Evolutionary conservation across 2,797 vertebrate species (phyloP).

Genomic region (Diplodus puntazzo): DNA sequence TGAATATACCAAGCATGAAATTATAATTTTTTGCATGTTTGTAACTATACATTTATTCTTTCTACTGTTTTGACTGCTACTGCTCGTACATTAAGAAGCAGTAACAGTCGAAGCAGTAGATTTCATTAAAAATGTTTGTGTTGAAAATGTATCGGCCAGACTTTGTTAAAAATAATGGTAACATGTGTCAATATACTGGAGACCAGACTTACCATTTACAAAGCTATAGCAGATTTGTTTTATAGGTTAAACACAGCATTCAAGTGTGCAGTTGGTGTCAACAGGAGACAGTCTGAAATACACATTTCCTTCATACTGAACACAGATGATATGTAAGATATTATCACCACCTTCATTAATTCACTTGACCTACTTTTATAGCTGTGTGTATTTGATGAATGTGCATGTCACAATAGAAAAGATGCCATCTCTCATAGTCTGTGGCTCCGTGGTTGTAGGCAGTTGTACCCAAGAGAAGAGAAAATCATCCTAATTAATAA

Average conservation of each 20-base stretch:
- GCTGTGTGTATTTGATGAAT: constrained; percentile 2
- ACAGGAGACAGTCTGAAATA: neutral
- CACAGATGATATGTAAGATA: neutral
- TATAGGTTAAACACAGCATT: neutral
- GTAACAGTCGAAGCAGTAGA: neutral
- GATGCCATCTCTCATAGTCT: neutral
- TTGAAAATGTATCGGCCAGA: neutral
- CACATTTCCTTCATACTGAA: constrained; percentile 17
- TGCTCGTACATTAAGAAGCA: neutral
- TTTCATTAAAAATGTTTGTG: neutral
- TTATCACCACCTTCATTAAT: neutral
- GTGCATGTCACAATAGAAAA: neutral
- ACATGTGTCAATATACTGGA: neutral
- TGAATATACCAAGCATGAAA: neutral
- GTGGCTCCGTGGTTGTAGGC: constrained; percentile 8
- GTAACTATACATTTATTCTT: neutral
- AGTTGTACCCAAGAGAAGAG: neutral
- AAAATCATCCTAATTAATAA: neutral
- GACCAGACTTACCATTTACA: neutral
- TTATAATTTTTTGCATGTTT: constrained; percentile 2
- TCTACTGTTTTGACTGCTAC: neutral
- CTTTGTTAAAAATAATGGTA: neutral
- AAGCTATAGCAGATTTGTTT: neutral
- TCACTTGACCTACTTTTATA: constrained; percentile 23
- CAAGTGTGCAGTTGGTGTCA: neutral